Percentiles rank a stretch among this genome's conserved stretches.
These are phyloP conservation scores for Yponomeuta evonymella DNA, from an alignment of 2,888 invertebrate species.

Conservation along the genomic window DNA sequence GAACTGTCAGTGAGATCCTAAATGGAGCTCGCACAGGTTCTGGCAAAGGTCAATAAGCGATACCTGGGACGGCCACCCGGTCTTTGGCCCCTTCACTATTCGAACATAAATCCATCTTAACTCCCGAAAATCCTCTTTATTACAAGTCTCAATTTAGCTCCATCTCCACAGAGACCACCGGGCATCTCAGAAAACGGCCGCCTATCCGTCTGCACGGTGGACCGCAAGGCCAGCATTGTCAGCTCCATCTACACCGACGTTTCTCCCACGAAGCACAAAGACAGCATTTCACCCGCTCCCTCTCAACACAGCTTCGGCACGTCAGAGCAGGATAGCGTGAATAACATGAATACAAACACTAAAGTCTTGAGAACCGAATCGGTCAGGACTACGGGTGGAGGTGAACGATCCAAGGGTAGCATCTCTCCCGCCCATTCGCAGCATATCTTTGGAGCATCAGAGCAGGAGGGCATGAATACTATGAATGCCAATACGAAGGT, in stretches of 20 bases:
- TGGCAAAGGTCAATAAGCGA: too few species aligned
- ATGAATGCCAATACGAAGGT: constrained; percentile 29
- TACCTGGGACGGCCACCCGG: not conserved
- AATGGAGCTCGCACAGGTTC: too few species aligned
- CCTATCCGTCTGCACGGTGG: constrained; percentile 62
- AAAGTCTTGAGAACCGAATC: constrained; percentile 55
- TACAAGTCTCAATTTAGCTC: not conserved
- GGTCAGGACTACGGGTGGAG: constrained; percentile 36
- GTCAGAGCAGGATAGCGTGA: constrained; percentile 38
- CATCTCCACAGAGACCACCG: constrained; percentile 46
- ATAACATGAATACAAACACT: constrained; percentile 20
- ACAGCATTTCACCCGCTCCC: constrained; percentile 61
- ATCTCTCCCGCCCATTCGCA: constrained; percentile 65
- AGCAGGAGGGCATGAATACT: constrained; percentile 31
- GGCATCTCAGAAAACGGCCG: constrained; percentile 61
- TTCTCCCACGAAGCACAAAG: constrained; percentile 55
- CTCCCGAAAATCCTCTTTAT: too few species aligned
- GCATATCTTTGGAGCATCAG: constrained; percentile 49
- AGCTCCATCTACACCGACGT: constrained; percentile 63
- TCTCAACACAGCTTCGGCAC: constrained; percentile 56
- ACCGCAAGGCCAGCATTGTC: constrained; percentile 66
- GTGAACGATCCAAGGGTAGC: constrained; percentile 37
- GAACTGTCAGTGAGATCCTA: too few species aligned
- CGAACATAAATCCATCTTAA: too few species aligned
- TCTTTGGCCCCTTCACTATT: not conserved